phyloP scores from a whole-genome alignment of 2,888 invertebrate genomes.

The Phyto melanocephala region DNA sequence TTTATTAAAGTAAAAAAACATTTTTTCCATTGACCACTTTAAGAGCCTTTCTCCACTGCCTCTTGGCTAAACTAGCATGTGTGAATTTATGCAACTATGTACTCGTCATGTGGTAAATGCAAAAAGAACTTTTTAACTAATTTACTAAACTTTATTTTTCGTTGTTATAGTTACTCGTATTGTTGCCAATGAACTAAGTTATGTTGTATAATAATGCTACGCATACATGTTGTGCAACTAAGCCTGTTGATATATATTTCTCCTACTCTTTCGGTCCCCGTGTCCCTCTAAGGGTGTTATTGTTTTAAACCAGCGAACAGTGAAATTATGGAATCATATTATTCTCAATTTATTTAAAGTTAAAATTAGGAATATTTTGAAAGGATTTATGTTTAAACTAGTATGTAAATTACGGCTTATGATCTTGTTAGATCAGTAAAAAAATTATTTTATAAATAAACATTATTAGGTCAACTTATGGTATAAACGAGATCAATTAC shows the following conservation, averaged over 20 bases:
- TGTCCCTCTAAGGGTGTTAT: neutral
- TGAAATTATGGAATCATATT: neutral
- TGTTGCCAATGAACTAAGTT: slow-evolving; percentile 16
- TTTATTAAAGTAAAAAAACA: too few relatives aligned
- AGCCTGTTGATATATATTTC: neutral
- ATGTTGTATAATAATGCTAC: slow-evolving; percentile 1
- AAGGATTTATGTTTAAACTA: neutral
- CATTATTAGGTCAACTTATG: too few relatives aligned
- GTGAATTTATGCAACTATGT: neutral
- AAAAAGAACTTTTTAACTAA: slow-evolving; percentile 27
- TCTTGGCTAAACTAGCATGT: too few relatives aligned
- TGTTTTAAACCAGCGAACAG: neutral
- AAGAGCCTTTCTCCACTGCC: too few relatives aligned
- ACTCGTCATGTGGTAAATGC: neutral
- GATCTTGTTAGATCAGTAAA: too few relatives aligned
- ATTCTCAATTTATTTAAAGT: neutral
- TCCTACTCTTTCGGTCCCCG: neutral
- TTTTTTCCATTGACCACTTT: too few relatives aligned
- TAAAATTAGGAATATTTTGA: neutral
- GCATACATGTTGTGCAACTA: slow-evolving; percentile 5
- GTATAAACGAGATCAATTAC: too few relatives aligned
- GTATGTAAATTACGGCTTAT: neutral
- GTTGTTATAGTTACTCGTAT: neutral
- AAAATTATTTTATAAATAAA: too few relatives aligned
- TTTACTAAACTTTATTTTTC: slow-evolving; percentile 39